Conservation (phyloP, 2,888 invertebrate species). For the Diaperis boleti region DNA sequence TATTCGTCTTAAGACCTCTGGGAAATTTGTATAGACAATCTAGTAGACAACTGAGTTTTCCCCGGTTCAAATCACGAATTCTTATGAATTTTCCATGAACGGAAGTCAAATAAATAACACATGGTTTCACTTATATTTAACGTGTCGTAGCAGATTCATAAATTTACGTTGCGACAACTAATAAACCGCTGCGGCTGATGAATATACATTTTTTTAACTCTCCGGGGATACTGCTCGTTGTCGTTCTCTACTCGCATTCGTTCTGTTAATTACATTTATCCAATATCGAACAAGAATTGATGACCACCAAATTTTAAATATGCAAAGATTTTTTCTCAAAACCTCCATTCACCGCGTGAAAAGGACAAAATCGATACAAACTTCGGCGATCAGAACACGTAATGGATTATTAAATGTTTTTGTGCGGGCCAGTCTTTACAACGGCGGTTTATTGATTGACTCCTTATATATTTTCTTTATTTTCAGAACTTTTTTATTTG, state of each 20-base stretch:
- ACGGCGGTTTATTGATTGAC: constrained; percentile 29
- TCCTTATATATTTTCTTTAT: constrained; percentile 30
- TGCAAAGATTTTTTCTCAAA: not conserved
- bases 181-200: not conserved
- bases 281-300: constrained; percentile 22
- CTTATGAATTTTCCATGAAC: constrained; percentile 48
- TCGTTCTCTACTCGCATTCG: constrained; percentile 10
- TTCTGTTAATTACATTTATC: constrained; percentile 33
- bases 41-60: constrained; percentile 46
- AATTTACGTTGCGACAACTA: constrained; percentile 15
- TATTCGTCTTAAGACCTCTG: constrained; percentile 51
- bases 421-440: constrained; percentile 23
- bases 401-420: constrained; percentile 33
- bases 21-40: constrained; percentile 52
- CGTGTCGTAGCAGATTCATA: constrained; percentile 5
- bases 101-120: constrained; percentile 43
- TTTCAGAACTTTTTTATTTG: constrained; percentile 29
- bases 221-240: constrained; percentile 24
- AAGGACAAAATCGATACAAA: constrained; percentile 12
- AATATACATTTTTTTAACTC: constrained; percentile 11
- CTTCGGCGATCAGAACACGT: constrained; percentile 29
- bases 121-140: constrained; percentile 39
- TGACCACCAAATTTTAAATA: constrained; percentile 6
- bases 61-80: constrained; percentile 46
- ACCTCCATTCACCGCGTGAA: too few relatives aligned